Conservation (phyloP, 2,113 vertebrate species). For the Plecotus auritus region DNA sequence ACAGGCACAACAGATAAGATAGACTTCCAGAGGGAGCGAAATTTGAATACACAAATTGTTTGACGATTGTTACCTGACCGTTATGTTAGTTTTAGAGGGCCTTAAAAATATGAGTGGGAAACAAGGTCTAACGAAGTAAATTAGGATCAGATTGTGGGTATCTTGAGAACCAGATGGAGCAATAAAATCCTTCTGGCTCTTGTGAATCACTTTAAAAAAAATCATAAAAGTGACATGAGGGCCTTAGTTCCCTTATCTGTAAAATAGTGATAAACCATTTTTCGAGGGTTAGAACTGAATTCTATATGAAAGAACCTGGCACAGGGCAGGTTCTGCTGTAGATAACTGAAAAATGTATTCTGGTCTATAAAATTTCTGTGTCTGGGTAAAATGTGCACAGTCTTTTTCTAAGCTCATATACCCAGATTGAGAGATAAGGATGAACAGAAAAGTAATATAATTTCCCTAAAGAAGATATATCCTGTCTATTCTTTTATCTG, state of each 20-base stretch:
- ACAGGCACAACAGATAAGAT: neutral
- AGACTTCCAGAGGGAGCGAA: neutral
- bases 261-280: neutral
- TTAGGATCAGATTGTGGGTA: neutral
- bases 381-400: neutral
- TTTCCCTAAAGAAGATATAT: neutral
- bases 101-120: neutral
- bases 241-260: neutral
- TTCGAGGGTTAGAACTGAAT: neutral
- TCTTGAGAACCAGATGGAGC: neutral
- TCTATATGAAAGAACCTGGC: neutral
- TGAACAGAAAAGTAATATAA: neutral
- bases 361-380: neutral
- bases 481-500: neutral
- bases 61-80: neutral
- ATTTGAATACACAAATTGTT: neutral
- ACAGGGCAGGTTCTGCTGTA: rapidly evolving
- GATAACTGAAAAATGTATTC: neutral
- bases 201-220: neutral
- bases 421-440: neutral
- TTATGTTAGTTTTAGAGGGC: neutral
- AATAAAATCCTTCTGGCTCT: neutral
- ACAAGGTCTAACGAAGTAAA: neutral
- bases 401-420: neutral
- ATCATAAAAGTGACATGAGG: neutral